Base-by-base conservation (phyloP, 2,888 invertebrate species). In the Aphelenchoides bicaudatus region DNA sequence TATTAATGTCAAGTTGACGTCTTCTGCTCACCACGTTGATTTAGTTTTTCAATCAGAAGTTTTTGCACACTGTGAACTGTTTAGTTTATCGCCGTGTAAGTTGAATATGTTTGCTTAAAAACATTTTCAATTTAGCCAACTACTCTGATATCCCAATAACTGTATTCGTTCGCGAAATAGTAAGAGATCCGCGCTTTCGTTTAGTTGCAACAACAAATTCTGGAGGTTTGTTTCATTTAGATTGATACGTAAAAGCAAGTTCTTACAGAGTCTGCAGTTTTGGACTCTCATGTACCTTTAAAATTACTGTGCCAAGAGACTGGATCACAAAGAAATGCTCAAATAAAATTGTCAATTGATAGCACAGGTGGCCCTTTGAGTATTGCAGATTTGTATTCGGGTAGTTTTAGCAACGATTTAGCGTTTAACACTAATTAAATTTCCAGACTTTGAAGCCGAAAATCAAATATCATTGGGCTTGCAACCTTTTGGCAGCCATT, bases 331-430 rank as follows among this genome's bases (percentile, higher is more conserved):
- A 49, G 65, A 10, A 52, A 43, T 27, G 66, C 70, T 16, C 54
- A 39, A 23, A 27, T 57, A 46, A 71, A 70, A 29, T 37, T 67
- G 34, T 65, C 67, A 8, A n/a, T 67, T 8, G 63, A 67, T 37
- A 59, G 65, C 0, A 56, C 56, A 8, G 48, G 38, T 30, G 29
- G 51, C n/a, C 39, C 56, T 16, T 21, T 67, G 10, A 58, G 66
- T 30, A 23, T 67, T 16, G 29, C 39, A 21, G 30, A 46, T n/a
- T 34, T 67, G 19, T 67, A 62, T 59, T 65, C 67, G 3, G 65
- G 59, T 59, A 37, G 21, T 23, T 21, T 21, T 43, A 6, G 16
- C 43, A 19, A 10, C 43, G 6, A 19, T 43, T 6, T 23, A 8
- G 16, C 43, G 16, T 30, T 59, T 1, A 8, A 53, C 13, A 51